Base-by-base conservation (phyloP, 2,797 vertebrate genomes). In the Falco novaeseelandiae region DNA sequence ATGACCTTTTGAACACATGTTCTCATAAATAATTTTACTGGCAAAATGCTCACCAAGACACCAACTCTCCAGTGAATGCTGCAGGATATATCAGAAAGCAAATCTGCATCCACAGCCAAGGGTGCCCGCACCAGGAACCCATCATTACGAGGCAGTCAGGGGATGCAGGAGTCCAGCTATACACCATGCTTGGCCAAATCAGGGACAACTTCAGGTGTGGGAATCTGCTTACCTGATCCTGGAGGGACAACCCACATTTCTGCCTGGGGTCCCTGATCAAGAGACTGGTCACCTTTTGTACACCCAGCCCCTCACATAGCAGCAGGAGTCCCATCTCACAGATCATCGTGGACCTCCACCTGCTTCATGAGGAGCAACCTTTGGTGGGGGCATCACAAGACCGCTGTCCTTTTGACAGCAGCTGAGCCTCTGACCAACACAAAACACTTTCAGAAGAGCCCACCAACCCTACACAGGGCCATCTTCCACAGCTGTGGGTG, bases 231-330 rank as follows among this genome's bases (percentile, higher is more conserved):
- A 20, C 16, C 34, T 34, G 14, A 54, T 76, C 14, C 29, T 34
- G 44, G 54, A 79, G 19, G 25, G 19, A 34, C 21, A 84, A 44
- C 19, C 52, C 30, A 36, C 12, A 42, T 40, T 79, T 83, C 42
- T 58, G 30, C 25, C 58, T 7, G 8, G 0, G 2, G 10, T 54
- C 27, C 12, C 49, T 67, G 52, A 66, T 19, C 0, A 0, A 30
- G 20, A 40, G 27, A 69, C 29, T 34, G 36, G 11, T 74, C 51
- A 78, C 8, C 38, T 66, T 74, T 36, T 46, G 29, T 7, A 19
- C 16, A 18, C 27, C 22, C 16, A 82, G 38, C 9, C 13, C 12
- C 27, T 36, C 52, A 25, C 2, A 2, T n/a, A 10, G 8, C 38
- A 76, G 65, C 17, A 46, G 15, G 22, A 55, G 8, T 22, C 30